Base-by-base conservation (phyloP, 2,888 invertebrate species). In the Gortyna flavago region DNA sequence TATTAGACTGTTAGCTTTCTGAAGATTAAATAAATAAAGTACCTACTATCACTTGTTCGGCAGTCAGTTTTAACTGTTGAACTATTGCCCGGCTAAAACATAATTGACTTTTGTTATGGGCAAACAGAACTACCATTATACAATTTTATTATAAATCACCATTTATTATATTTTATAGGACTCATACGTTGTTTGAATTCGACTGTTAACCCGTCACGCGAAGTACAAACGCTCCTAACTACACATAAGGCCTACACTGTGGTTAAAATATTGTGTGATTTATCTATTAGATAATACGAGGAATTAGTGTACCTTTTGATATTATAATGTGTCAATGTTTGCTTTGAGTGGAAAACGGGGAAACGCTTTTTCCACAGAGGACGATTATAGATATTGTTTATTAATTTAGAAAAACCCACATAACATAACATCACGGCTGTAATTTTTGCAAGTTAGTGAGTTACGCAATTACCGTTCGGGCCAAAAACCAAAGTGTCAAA, bases 251-350 rank as follows among this genome's bases (percentile, higher is more conserved):
- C 38, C 1, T 68, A 79, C 32, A 64, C 16, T 75, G 54, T 57
- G 62, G 13, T 57, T 75, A 32, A 62, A n/a, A 16, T 44, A n/a
- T 44, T 61, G 32, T 68, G 3, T 64, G n/a, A 38, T n/a, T 32
- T 68, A 75, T 57, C 16, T n/a, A 57, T 75, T 64, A 75, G 38
- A n/a, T 64, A 68, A 64, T 64, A 75, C 21, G 38, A 3, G 1
- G 48, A n/a, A 74, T 81, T 61, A 29, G 32, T 25, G 3, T 54
- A 54, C 8, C 9, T 16, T 16, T 48, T 67, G 16, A 44, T 44
- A 62, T 18, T 59, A 44, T 29, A 59, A 32, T 51, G 7, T 9
- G 65, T 73, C 41, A 73, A 61, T 80, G 41, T 72, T 72, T 61
- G 59, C 8, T 41, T 59, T 59, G 3, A 16, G 18, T 29, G 35